Evolutionary conservation across 2,888 invertebrate species (phyloP), one percentile per base, ranked within the genome.

Genomic region (Mesorhabditis belari): DNA sequence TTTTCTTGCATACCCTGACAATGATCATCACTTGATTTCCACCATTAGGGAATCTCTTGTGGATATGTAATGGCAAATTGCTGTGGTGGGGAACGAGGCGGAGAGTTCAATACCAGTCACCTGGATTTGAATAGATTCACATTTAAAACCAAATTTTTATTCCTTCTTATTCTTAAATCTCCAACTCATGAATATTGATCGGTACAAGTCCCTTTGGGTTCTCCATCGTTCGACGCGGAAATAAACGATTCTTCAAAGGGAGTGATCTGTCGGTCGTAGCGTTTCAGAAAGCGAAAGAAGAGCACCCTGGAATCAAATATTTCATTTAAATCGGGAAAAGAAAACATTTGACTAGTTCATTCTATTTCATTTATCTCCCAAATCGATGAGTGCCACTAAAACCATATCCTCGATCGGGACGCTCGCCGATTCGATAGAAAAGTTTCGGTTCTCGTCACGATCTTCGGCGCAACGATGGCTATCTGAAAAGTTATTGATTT

Each of bases 1-100:
- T 9, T 25, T 50, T 17, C 2, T 5, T n/a, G 12, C 44, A 35
- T 17, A 69, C 94, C 0, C 90, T 89, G n/a, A n/a, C n/a, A 0
- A 96, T 91, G 0, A 92, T 89, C 0, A 93, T 85, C 0, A 96
- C 91, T 0, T 76, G 79, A 51, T 74, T 77, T 0, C 94, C 95
- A 24, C 92, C 84, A 0, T 90, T 89, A 0, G 91, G 89, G 83
- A n/a, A n/a, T n/a, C n/a, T 95, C 92, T 85, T 98, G 96, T 78
- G 91, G 90, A 25, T 80, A 69, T 25, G 67, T 63, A 6, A 78
- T 68, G 17, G 70, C 63, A 61, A 78, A 74, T 3, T 75, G 77
- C 58, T 72, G 74, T 35, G 69, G 69, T 12, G 62, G 55, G 63
- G 80, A 80, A 27, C 58, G 60, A 5, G 80, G 80, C 2, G 79